Conservation (phyloP, 2,888 invertebrate genomes). For the Timema podura region DNA sequence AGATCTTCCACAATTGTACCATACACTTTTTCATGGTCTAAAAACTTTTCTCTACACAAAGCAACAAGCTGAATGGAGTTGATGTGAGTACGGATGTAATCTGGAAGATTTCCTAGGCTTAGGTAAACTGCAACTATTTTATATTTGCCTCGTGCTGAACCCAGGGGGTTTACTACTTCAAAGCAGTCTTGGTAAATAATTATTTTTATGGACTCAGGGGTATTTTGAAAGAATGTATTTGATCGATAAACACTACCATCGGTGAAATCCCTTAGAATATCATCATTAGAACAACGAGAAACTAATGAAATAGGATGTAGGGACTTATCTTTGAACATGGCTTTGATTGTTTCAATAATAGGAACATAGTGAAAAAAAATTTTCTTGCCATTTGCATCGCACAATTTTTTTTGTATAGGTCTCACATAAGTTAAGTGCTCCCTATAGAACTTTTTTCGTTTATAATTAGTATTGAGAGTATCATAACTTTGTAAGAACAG, state of each 20-base stretch:
- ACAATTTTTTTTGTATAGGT: conserved; percentile 20
- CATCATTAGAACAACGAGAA: conserved; percentile 13
- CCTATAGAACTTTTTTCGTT: neutral
- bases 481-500: too few relatives aligned
- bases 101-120: conserved; percentile 30
- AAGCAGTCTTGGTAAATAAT: conserved; percentile 33
- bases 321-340: conserved; percentile 30
- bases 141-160: conserved; percentile 30
- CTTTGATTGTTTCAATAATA: conserved; percentile 28
- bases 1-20: conserved; percentile 29
- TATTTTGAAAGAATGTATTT: conserved; percentile 33
- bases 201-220: conserved; percentile 31
- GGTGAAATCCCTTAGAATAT: conserved; percentile 34
- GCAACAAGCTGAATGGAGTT: conserved; percentile 31
- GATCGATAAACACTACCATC: conserved; percentile 34
- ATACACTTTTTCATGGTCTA: conserved; percentile 26
- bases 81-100: conserved; percentile 28
- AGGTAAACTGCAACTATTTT: conserved; percentile 33
- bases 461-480: neutral
- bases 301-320: conserved; percentile 23
- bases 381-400: conserved; percentile 23
- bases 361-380: conserved; percentile 32
- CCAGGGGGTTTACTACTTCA: conserved; percentile 33
- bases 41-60: conserved; percentile 26
- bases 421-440: neutral